Base-by-base conservation (phyloP, 2,888 invertebrate genomes). In the Blomia tropicalis region DNA sequence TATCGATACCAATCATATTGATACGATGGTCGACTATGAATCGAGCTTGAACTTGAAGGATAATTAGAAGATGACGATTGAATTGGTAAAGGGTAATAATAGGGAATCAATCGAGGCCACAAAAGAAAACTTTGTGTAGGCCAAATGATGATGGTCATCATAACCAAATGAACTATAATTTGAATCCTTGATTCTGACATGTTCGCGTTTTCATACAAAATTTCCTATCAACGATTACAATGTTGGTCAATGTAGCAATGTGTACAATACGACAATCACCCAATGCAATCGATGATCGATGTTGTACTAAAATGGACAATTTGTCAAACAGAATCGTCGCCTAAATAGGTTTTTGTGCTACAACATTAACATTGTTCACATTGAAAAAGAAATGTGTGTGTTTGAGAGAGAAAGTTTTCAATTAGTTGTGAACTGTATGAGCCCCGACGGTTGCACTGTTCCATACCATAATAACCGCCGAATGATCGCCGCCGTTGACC, bases 361-460 rank as follows among this genome's bases (percentile, higher is more conserved):
- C 7, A 47, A 27, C 51, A 47, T 11, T 14, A 7, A 11, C 51
- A 47, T 25, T 11, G 7, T 47, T 47, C 7, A 47, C 14, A 19
- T 36, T 36, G 7, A 11, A 17, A 36, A 17, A 17, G 7, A 36
- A 36, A 36, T 11, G 7, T 36, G 7, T 11, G 7, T 36, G 36
- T 11, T 17, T 17, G n/a, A 47, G n/a, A 47, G 51, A 47, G 51
- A 47, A 47, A 47, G 51, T 47, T 47, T 47, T 47, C 51, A 47
- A 47, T 7, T 47, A n/a, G 7, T 27, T 47, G 51, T 47, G 23
- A 47, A 47, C 14, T 47, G 51, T 36, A 36, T n/a, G n/a, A n/a
- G n/a, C n/a, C n/a, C n/a, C n/a, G n/a, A n/a, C n/a, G n/a, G n/a
- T n/a, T n/a, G n/a, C n/a, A n/a, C n/a, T n/a, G n/a, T n/a, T n/a